Evolutionary conservation across 2,797 vertebrate species (phyloP).

Genomic region (Oryzias sinensis): DNA sequence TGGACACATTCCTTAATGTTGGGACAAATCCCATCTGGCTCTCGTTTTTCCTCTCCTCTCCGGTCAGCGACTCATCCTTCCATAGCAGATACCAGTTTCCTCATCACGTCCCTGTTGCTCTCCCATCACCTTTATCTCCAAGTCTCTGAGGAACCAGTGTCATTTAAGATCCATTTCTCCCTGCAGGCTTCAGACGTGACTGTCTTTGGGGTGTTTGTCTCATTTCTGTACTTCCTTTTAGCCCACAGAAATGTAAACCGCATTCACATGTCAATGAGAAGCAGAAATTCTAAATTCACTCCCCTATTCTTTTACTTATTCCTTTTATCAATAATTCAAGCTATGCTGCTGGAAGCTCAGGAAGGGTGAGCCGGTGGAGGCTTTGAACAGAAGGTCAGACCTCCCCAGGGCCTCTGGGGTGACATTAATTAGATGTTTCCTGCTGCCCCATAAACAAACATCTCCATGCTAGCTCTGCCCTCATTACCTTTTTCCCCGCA

Average conservation of each 20-base stretch:
- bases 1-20: slow-evolving; percentile 10
- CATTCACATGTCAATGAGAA: slow-evolving; percentile 22
- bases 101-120: slow-evolving; percentile 14
- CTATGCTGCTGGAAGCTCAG: slow-evolving; percentile 51
- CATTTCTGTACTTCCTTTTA: slow-evolving; percentile 49
- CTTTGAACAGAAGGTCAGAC: slow-evolving; percentile 84
- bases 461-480: slow-evolving; percentile 40
- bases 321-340: slow-evolving; percentile 80
- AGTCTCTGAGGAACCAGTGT: slow-evolving; percentile 19
- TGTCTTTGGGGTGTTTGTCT: slow-evolving; percentile 30
- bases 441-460: slow-evolving; percentile 65
- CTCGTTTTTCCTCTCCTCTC: slow-evolving; percentile 1
- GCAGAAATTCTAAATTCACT: slow-evolving; percentile 39
- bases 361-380: slow-evolving; percentile 48
- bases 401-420: slow-evolving; percentile 63
- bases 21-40: slow-evolving; percentile 1
- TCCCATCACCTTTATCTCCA: slow-evolving; percentile 38
- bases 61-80: slow-evolving; percentile 3
- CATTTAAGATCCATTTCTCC: slow-evolving; percentile 33
- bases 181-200: slow-evolving; percentile 12
- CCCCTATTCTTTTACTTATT: slow-evolving; percentile 40
- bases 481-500: slow-evolving; percentile 72
- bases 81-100: not conserved
- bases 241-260: slow-evolving; percentile 26
- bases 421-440: slow-evolving; percentile 81